Percentiles rank a stretch among this genome's conserved stretches.
Evolutionary conservation across 2,797 vertebrate species (phyloP).

Genomic region (Lithobates sylvaticus): DNA sequence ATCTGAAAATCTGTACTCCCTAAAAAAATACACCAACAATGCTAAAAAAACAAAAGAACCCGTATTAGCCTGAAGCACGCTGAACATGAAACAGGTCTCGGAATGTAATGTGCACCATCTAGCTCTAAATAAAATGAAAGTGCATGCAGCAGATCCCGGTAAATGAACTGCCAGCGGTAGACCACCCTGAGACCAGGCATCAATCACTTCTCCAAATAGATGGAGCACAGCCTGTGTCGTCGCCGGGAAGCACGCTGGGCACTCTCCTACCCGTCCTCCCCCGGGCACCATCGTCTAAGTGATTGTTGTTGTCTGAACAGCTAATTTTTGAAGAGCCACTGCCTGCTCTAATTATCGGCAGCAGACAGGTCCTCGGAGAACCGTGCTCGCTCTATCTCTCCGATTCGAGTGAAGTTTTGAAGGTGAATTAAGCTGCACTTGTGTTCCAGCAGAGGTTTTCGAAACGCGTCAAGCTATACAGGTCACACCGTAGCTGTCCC

Average conservation of each 20-base stretch:
- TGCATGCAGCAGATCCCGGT: background rate
- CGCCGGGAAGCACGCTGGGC: background rate
- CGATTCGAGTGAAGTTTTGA: background rate
- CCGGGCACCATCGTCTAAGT: background rate
- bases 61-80: too few relatives aligned
- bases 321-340: background rate
- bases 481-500: conserved; percentile 13
- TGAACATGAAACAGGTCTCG: too few relatives aligned
- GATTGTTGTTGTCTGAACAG: conserved; percentile 4
- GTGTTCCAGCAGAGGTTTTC: conserved; percentile 12
- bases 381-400: background rate
- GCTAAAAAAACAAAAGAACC: too few relatives aligned
- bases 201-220: background rate
- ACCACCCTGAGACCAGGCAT: background rate
- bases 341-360: conserved; percentile 19
- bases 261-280: background rate
- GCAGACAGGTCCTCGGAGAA: background rate
- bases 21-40: too few relatives aligned
- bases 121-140: background rate
- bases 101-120: too few relatives aligned
- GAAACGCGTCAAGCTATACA: background rate
- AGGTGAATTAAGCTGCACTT: conserved; percentile 13
- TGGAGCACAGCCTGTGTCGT: background rate
- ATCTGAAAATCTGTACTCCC: too few relatives aligned
- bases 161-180: background rate